Evolutionary conservation across 2,888 invertebrate genomes (phyloP), one percentile per base, ranked within the genome.

Genomic region (Rambutsinella grinnellia): DNA sequence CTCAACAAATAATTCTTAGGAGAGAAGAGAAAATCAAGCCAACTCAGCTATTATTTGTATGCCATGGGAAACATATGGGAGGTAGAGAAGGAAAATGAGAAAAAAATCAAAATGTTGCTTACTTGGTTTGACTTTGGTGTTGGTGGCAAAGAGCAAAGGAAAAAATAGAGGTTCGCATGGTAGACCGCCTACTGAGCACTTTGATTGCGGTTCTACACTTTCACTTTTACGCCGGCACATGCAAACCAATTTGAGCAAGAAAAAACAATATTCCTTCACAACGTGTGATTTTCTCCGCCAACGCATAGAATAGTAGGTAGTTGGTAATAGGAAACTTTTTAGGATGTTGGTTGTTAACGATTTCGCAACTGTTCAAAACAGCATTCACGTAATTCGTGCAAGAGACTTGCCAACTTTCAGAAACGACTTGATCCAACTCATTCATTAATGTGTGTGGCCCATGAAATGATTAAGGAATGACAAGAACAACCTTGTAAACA

Each of bases 161-260:
- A 71, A 47, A 71, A 62, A 71, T 65, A 71, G 63, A 13, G 65
- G 54, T 62, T 69, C 54, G 17, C 46, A 53, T 54, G 26, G 62
- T 24, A 62, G 58, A 71, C 71, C 71, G 47, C 71, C 71, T 65
- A 71, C 71, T 62, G 71, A 47, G 63, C 57, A 65, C 71, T 71
- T 71, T 71, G 71, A 71, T 71, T 71, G 71, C 71, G 71, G 71
- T 71, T 65, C 58, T 65, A 49, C 56, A 62, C 56, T 61, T 69
- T 46, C 46, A 19, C 69, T 44, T 15, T 5, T 36, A 5, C 13
- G 36, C 6, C 36, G 36, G 36, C 36, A 36, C 36, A 36, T 36
- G 36, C 5, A 36, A 36, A 36, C 36, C 36, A 13, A 5, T 36
- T 13, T 13, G 36, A 36, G 13, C 36, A 36, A 36, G 36, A 67